Percentiles rank a stretch among this genome's conserved stretches.
Conservation (phyloP, 2,113 vertebrate genomes). For the Harpagus bidentatus region DNA sequence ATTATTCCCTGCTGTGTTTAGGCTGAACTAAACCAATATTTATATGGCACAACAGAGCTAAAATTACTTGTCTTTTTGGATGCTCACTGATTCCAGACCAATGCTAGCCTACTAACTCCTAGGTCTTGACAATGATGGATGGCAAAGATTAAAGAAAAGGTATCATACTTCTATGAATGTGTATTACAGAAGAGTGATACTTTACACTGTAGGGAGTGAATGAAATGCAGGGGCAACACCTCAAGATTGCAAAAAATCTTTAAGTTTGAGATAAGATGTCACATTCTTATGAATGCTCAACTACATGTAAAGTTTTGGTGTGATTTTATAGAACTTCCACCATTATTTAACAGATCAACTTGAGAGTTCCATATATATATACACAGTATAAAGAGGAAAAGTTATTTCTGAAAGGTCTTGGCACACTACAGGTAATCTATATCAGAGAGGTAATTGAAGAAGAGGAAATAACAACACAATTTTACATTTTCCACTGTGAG, state of each 20-base stretch:
- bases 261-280: neutral
- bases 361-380: neutral
- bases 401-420: neutral
- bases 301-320: neutral
- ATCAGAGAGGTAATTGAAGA: neutral
- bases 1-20: neutral
- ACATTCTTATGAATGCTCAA: neutral
- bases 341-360: neutral
- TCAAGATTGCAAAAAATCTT: neutral
- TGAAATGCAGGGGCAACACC: neutral
- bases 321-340: neutral
- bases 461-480: neutral
- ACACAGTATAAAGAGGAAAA: neutral
- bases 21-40: constrained; percentile 17
- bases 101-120: neutral
- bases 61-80: constrained; percentile 15
- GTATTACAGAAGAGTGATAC: neutral
- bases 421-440: neutral
- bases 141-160: constrained; percentile 1
- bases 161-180: neutral
- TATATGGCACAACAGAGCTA: constrained; percentile 5
- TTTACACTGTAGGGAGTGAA: neutral
- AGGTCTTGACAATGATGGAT: constrained; percentile 16
- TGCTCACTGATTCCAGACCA: neutral
- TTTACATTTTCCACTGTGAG: neutral